Conservation (phyloP, 2,113 vertebrate genomes). For the Sialia sialis region DNA sequence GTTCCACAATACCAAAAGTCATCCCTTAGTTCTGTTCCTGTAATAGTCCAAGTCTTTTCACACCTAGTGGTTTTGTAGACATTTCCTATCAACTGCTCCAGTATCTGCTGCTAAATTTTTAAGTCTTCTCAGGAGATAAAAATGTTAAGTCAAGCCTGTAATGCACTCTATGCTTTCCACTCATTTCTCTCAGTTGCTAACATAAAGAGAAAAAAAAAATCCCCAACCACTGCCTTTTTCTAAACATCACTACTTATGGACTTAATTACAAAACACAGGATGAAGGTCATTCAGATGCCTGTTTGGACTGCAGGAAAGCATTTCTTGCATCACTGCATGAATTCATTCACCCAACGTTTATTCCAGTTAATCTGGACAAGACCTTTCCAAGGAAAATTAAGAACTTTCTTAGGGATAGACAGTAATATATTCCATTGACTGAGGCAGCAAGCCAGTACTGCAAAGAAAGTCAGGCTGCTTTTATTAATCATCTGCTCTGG, state of each 20-base stretch:
- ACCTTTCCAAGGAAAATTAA: not conserved
- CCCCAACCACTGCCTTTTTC: not conserved
- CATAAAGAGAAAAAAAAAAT: rapidly evolving
- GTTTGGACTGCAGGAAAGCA: not conserved
- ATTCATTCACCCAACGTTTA: not conserved
- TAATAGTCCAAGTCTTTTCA: not conserved
- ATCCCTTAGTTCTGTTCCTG: not conserved
- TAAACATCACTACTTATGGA: not conserved
- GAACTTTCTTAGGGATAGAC: not conserved
- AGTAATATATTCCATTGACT: not conserved
- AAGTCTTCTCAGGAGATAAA: not conserved
- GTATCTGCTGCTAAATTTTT: not conserved
- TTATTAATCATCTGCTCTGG: not conserved
- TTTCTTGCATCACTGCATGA: not conserved
- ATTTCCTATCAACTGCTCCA: not conserved
- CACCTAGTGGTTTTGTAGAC: not conserved
- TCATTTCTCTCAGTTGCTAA: not conserved
- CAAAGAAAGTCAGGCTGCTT: not conserved
- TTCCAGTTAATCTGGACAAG: not conserved
- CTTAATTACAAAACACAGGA: not conserved
- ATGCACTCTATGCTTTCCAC: not conserved
- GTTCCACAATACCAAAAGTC: not conserved
- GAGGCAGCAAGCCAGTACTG: not conserved
- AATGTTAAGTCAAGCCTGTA: not conserved
- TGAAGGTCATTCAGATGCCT: not conserved